phyloP scores from a whole-genome alignment of 2,113 vertebrate genomes.

The Oriolus oriolus region DNA sequence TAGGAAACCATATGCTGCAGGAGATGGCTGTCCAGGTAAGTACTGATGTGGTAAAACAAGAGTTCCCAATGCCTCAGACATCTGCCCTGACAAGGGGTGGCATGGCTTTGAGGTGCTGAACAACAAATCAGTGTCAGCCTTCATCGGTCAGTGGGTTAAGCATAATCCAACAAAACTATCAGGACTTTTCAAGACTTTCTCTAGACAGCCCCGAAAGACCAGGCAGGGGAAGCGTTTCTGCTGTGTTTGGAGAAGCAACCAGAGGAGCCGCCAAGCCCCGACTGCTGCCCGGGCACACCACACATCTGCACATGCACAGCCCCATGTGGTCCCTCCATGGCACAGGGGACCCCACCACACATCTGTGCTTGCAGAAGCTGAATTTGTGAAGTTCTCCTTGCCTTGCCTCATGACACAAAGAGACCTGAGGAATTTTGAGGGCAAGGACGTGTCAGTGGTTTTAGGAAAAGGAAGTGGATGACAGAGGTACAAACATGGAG shows the following conservation, averaged over 20 bases:
- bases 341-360: background rate
- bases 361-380: background rate
- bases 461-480: background rate
- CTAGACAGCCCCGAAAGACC: background rate
- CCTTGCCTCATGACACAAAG: background rate
- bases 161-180: background rate
- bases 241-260: background rate
- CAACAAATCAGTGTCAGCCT: background rate
- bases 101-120: background rate
- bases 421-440: background rate
- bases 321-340: accelerated
- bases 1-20: background rate
- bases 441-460: accelerated
- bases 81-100: background rate
- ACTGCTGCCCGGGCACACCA: background rate
- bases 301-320: background rate
- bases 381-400: background rate
- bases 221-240: accelerated
- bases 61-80: background rate
- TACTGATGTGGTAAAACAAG: background rate
- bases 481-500: accelerated
- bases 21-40: background rate
- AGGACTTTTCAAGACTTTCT: background rate
- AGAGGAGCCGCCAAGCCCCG: background rate
- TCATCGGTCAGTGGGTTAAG: background rate